Base-by-base conservation (phyloP, 2,888 invertebrate species). In the Phlogophora meticulosa region DNA sequence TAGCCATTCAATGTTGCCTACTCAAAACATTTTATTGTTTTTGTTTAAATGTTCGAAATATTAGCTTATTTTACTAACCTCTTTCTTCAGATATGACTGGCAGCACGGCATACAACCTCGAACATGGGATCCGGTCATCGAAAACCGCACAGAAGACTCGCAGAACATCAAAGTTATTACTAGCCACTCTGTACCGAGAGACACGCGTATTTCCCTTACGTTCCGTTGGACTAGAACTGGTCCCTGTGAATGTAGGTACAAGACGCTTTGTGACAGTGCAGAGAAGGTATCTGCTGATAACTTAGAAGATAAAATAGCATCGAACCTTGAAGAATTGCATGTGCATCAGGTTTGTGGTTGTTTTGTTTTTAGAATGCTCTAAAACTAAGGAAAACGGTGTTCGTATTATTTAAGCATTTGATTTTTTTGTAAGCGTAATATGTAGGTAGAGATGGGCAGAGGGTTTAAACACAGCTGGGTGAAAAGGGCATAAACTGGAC, bases 81-180 rank as follows among this genome's bases (percentile, higher is more conserved):
- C 52, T 46, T 3, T 32, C 68, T 60, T 24, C 69, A 96, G 97
- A 63, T 98, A 98, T 84, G 97, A 97, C 62, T 98, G 98, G 98
- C 97, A 96, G 2, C 98, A 98, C 88, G 98, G 98, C 11, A 99
- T 99, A 77, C 97, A 97, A 36, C 97, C 98, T 0, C 96, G 98
- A 76, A 97, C 97, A 68, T 97, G 96, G 82, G 99, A 99, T 90
- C 96, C 97, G 0, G 56, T 93, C 1, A 88, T 95, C 1, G 88
- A 84, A 94, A 93, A 2, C 32, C 97, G 97, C 2, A 20, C 86
- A 22, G 70, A 78, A 36, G 69, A 77, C 1, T 76, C 71, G 1
- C 56, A 20, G 2, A 49, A 60, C 11, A 69, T 85, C 1, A 88
- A 84, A 80, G 87, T 94, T 0, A 84, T 94, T 49, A 92, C 92